Evolutionary conservation across 2,113 vertebrate species (phyloP), one percentile per base, ranked within the genome.

Genomic region (Sialia sialis): DNA sequence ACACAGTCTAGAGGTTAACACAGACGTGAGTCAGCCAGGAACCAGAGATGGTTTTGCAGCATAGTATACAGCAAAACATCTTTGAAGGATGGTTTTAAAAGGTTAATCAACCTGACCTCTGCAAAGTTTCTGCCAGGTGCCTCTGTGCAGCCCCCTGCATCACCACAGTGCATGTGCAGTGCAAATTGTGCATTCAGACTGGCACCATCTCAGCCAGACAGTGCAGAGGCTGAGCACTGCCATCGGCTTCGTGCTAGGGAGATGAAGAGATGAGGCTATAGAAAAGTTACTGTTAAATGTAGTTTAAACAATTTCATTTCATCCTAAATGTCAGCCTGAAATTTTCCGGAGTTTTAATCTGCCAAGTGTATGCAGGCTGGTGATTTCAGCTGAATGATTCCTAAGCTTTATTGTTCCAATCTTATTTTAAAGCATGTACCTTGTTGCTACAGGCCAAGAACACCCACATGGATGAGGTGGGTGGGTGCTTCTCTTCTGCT

Each of bases 241-340:
- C 86, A 13, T 49, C n/a, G 34, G 82, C 86, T 92, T 95, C 3
- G 5, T 87, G 72, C 79, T 92, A 58, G 89, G 66, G 52, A 86
- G 81, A 94, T 48, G 54, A 96, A 95, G 97, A 94, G 84, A 78
- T 4, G 55, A 93, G 74, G 85, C 87, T 95, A 93, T 30, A 88
- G 70, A 91, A 96, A 97, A 97, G 79, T 95, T 95, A 95, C 96
- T 98, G 96, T 86, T 97, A 97, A 97, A 97, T 92, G 67, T 72
- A 95, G 89, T 97, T 97, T 92, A 95, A 98, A 96, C 91, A 81
- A 82, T 96, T 96, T 95, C 83, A 49, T 84, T 96, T 87, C 84
- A 84, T 97, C 97, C 95, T 97, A 98, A 98, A 98, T 98, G 97
- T 98, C 96, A 98, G 91, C 93, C 72, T 86, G 96, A 97, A 97